phyloP scores from a whole-genome alignment of 1,140 invertebrate species.

The Tetramorium parvispinum region DNA sequence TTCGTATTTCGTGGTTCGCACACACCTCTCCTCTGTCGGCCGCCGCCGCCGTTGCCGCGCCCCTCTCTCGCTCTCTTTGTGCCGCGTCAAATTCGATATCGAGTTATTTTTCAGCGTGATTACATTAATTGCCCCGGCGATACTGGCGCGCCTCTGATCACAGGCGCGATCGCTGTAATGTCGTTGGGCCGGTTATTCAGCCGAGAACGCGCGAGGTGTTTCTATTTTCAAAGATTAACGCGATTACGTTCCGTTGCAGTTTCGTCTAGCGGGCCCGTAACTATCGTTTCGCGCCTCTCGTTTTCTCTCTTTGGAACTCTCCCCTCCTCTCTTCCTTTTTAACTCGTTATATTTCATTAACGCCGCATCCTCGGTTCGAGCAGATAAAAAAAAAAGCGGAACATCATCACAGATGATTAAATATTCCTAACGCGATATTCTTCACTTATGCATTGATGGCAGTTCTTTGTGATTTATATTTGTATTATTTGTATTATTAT shows the following conservation, averaged over 20 bases:
- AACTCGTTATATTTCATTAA: conserved; percentile 47
- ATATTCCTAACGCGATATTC: not conserved
- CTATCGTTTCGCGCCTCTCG: conserved; percentile 35
- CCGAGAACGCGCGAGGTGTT: conserved; percentile 56
- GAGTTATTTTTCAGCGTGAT: conserved; percentile 74
- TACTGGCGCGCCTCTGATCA: conserved; percentile 63
- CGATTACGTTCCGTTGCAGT: conserved; percentile 51
- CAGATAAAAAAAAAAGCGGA: conserved; percentile 11
- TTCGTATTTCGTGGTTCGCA: conserved; percentile 68
- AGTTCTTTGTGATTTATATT: conserved; percentile 7
- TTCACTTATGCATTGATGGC: not conserved
- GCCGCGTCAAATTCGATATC: conserved; percentile 72
- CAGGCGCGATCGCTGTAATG: conserved; percentile 64
- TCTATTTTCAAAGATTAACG: conserved; percentile 66
- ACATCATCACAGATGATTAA: conserved; percentile 35
- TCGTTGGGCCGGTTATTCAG: conserved; percentile 63
- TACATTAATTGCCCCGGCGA: conserved; percentile 70
- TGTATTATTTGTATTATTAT: too few species aligned
- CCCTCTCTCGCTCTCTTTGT: conserved; percentile 56
- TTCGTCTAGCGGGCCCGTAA: conserved; percentile 36
- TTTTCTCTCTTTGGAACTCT: not conserved
- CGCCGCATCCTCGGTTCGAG: not conserved
- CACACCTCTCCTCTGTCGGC: conserved; percentile 4
- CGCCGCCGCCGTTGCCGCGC: conserved; percentile 22
- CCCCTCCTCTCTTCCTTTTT: not conserved